These are phyloP conservation scores for Drosophila nigricruria DNA, from an alignment of 2,888 invertebrate genomes.

Conservation along the genomic window DNA sequence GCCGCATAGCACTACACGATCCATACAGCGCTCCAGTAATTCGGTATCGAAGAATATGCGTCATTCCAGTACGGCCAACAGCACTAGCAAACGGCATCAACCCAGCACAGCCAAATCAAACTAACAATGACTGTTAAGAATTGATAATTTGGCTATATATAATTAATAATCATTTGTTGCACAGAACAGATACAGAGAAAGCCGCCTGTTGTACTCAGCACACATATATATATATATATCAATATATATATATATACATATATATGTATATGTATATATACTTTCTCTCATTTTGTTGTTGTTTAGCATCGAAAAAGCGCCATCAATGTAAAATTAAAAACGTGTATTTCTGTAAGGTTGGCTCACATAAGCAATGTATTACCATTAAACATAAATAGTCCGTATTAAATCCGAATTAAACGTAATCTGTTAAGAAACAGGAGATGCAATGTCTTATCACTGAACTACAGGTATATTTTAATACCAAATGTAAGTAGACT, in stretches of 20 bases:
- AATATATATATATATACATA: not conserved
- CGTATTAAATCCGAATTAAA: not conserved
- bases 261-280: not conserved
- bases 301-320: not conserved
- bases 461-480: not conserved
- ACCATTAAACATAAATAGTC: not conserved
- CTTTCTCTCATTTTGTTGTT: constrained; percentile 10
- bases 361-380: not conserved
- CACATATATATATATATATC: not conserved
- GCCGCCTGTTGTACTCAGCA: not conserved
- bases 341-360: not conserved
- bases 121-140: not conserved
- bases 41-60: not conserved
- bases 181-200: not conserved
- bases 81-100: not conserved
- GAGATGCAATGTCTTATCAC: not conserved
- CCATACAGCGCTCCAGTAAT: not conserved
- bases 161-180: not conserved
- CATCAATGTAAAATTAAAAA: not conserved
- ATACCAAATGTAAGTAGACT: too few relatives aligned
- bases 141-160: not conserved
- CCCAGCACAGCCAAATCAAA: not conserved
- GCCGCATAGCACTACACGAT: not conserved
- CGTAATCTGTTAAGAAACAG: not conserved
- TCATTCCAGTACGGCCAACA: not conserved